Base-by-base conservation (phyloP, 2,113 vertebrate species). In the Aegotheles bennettii region DNA sequence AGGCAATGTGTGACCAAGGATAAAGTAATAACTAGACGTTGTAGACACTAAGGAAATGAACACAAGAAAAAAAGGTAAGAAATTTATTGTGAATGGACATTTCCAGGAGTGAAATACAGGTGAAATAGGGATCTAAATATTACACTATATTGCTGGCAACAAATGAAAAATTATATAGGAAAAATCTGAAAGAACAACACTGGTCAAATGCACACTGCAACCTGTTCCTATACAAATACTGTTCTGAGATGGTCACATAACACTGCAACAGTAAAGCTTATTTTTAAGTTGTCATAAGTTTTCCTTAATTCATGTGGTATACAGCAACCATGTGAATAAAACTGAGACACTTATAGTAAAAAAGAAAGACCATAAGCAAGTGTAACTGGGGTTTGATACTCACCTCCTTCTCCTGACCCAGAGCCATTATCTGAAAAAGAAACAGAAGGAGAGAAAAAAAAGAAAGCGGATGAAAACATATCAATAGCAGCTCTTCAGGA, bases 371-470 rank as follows among this genome's bases (percentile, higher is more conserved):
- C 20, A 71, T 70, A 77, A 82, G 4, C 25, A 92, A 59, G 14
- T 14, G 13, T 13, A 95, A 74, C 9, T 54, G 14, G 7, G 42
- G 29, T 59, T 78, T 95, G 48, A 73, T 96, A 98, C 97, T 96
- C 96, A 99, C 99, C 99, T 98, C 98, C 98, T 87, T 99, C 99
- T 94, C 98, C 99, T 71, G 99, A 99, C 87, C 99, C 99, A 91
- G 99, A 99, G 10, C 98, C 98, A 45, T 98, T 98, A 95, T 99
- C 99, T 99, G 97, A 82, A 94, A 93, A 95, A 56, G 81, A 94
- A 96, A 96, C 63, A 75, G 61, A 89, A 3, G 12, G 31, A 31
- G 21, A n/a, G 20, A 40, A 74, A 40, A 53, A 79, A 36, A 36
- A 84, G 24, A 94, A 65, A 81, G 23, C 9, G 93, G 94, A 89